Base-by-base conservation (phyloP, 1,140 invertebrate species). In the Cylas formicarius region DNA sequence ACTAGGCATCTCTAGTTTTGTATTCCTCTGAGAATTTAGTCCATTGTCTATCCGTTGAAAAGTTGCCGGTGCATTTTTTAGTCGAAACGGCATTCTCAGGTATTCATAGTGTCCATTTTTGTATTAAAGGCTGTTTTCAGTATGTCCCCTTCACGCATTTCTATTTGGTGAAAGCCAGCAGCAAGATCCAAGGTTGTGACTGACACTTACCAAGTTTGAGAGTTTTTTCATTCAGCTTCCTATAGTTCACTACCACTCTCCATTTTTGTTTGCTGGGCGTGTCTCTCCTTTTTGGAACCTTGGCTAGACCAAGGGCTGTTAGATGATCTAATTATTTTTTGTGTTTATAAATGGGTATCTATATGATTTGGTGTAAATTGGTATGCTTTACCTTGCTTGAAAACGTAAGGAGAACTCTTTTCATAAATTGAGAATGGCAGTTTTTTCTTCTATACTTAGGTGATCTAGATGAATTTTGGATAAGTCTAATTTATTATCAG, bases 131-230 rank as follows among this genome's bases (percentile, higher is more conserved):
- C 64, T 5, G 62, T 65, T 53, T 62, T 62, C 4, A 11, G 35
- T 26, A 31, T 51, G 29, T 58, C 55, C 23, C 62, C 38, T 38
- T 31, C 39, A 50, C 33, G n/a, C 40, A 64, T 54, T 43, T 54
- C 8, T 26, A 65, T 57, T 56, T 77, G 72, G 55, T 66, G 71
- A 55, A 71, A 77, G 5, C 75, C 75, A 14, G 55, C 60, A 0
- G 56, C 57, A 19, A 73, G 43, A 56, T 68, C 67, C 6, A 67
- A 26, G 0, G 61, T 63, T 2, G 59, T 56, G 28, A 67, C 22
- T 55, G 24, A 3, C 61, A 52, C 1, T 65, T 57, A 2, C 64
- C 64, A 22, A 77, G 44, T 27, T 64, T 53, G 42, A 41, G 11
- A 10, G 17, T 34, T 8, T 29, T 36, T 33, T 48, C 26, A 24